Evolutionary conservation across 2,113 vertebrate genomes (phyloP), one percentile per base, ranked within the genome.

Genomic region (Paracanthobrama guichenoti): DNA sequence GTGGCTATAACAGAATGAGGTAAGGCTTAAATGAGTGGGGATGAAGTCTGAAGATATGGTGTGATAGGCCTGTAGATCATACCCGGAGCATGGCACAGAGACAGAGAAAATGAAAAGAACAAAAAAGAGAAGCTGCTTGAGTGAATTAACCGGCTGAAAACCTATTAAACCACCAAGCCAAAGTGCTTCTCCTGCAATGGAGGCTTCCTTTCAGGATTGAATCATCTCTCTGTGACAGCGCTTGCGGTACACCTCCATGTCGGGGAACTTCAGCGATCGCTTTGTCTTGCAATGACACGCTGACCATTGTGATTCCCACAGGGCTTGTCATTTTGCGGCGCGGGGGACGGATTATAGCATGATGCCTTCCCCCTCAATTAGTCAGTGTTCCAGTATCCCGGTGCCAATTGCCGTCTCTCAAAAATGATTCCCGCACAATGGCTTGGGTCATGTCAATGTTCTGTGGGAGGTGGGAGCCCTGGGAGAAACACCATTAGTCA

Each of bases 291-390:
- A 6, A 67, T 83, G 86, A 85, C 83, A 87, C 20, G 20, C 66
- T 69, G 80, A 69, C 84, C 50, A 86, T 88, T 83, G 84, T 76
- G 84, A 75, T 39, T 76, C 76, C 66, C 69, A 80, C 71, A 79
- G 76, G 46, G 48, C 59, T 31, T 83, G 84, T 79, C 75, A 83
- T 57, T 79, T 85, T 69, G 69, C 57, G 66, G 84, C 53, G 20
- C 59, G 77, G 24, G 82, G 78, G 62, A 67, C 28, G n/a, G 59
- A 76, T 81, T 77, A 22, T 7, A 66, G 57, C 44, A 10, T 13
- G n/a, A 74, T 20, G 12, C 67, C 55, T 74, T 71, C 79, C 42
- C 48, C 50, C 24, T 76, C 74, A 83, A 76, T 88, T 87, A 83
- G 42, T 26, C 50, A 26, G 60, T 72, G 69, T 48, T 77, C 73